Base-by-base conservation (phyloP, 2,797 vertebrate species). In the Lemur catta region DNA sequence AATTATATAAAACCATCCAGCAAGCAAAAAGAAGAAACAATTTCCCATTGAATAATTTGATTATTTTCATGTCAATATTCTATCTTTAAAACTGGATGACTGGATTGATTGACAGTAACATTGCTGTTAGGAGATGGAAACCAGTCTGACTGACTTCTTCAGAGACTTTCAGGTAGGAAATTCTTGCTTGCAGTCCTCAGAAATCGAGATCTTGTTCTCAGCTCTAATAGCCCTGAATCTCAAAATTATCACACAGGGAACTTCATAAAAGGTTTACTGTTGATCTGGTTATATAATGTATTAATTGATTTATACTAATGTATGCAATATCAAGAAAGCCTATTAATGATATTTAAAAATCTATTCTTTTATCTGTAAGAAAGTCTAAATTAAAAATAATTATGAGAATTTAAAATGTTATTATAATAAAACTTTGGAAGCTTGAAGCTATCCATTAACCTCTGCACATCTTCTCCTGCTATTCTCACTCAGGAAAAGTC, bases 21-120 rank as follows among this genome's bases (percentile, higher is more conserved):
- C 10, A 89, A 89, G 15, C 20, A 90, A 92, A 84, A 67, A 28
- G 4, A 74, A 71, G 57, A 6, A n/a, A 30, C 2, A 43, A 72
- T 85, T 94, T 92, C 67, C 22, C 18, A 61, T 75, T 88, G 84
- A 41, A 48, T 41, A 50, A 84, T 69, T 84, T 28, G 26, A 84
- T 85, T 89, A 74, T 90, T 88, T 89, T 85, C 22, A 35, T 46
- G 14, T 82, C 46, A 89, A 55, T 55, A 78, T 43, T 96, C 96
- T 94, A 59, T 59, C 50, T 88, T 80, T 78, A 88, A 90, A 90
- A 85, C 7, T 93, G 13, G n/a, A 28, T 86, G 3, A 87, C 48
- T 85, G 22, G 0, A 59, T 87, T 79, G 38, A 75, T 28, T 89
- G 11, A 43, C 12, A 4, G 6, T 79, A 55, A 85, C 6, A 79